Evolutionary conservation across 2,113 vertebrate species (phyloP).

Genomic region (Sigmodon hispidus): DNA sequence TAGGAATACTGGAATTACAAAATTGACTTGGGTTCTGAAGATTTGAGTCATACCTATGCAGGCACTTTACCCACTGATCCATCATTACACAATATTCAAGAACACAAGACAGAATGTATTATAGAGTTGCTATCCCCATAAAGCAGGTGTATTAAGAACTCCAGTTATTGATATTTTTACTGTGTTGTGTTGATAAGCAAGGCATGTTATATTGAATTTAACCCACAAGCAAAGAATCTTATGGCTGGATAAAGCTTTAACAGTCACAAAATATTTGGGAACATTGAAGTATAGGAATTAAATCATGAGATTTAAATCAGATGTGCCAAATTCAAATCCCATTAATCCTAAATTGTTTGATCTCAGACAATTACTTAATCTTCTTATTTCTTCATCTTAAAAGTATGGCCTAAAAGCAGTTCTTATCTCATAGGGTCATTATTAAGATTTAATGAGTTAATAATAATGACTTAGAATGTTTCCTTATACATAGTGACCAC

Average conservation of each 20-base stretch:
- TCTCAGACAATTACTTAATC: constrained; percentile 37
- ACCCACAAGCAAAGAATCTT: not conserved
- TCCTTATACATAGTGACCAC: not conserved
- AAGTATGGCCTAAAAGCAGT: constrained; percentile 46
- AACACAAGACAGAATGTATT: constrained; percentile 30
- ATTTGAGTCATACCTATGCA: not conserved
- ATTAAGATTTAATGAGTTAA: constrained; percentile 63
- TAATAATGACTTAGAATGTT: constrained; percentile 45
- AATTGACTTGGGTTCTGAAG: not conserved
- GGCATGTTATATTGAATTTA: constrained; percentile 9
- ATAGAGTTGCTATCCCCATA: not conserved
- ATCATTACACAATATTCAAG: constrained; percentile 63
- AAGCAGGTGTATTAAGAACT: constrained; percentile 26
- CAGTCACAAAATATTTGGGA: constrained; percentile 15
- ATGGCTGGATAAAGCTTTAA: not conserved
- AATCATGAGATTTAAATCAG: not conserved
- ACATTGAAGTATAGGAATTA: not conserved
- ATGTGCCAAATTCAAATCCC: constrained; percentile 12
- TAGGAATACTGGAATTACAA: not conserved
- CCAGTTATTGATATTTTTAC: not conserved
- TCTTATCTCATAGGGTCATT: constrained; percentile 4
- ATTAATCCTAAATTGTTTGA: not conserved
- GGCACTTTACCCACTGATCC: not conserved
- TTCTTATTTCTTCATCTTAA: constrained; percentile 46
- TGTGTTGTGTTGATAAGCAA: constrained; percentile 32